A percentile compares a stretch with the other conserved stretches of the same genome.
Evolutionary conservation across 2,113 vertebrate species (phyloP).

Genomic region (Illadopsis cleaveri): DNA sequence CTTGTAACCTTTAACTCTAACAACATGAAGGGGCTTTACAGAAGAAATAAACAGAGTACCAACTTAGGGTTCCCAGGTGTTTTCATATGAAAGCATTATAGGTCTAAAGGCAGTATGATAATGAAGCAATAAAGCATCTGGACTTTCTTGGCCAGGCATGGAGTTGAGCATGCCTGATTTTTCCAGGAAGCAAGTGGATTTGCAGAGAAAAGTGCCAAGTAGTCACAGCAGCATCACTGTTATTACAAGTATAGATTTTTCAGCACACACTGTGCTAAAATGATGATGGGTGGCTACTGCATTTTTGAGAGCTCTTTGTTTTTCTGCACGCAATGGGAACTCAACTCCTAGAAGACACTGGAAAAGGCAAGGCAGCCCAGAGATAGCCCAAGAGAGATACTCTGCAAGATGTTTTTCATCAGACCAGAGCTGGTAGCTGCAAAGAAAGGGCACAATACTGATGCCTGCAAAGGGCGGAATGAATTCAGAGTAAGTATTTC

Average conservation of each 20-base stretch:
- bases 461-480: background rate
- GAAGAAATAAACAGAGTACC: constrained; percentile 27
- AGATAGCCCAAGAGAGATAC: background rate
- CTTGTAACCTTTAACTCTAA: background rate
- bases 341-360: background rate
- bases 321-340: background rate
- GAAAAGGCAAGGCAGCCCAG: background rate
- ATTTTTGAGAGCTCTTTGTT: background rate
- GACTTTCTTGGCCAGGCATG: constrained; percentile 10
- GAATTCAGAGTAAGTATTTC: background rate
- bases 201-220: constrained; percentile 23
- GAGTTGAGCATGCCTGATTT: background rate
- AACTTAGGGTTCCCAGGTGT: background rate
- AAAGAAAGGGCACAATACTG: background rate
- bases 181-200: constrained; percentile 52
- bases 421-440: background rate
- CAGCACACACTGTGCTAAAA: background rate
- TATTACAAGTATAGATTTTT: constrained; percentile 1
- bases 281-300: background rate
- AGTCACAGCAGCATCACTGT: background rate
- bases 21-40: background rate
- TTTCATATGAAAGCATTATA: constrained; percentile 16
- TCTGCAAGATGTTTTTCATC: background rate
- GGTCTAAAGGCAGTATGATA: background rate
- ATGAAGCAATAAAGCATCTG: constrained; percentile 48